phyloP scores from a whole-genome alignment of 2,888 invertebrate species.

The Heliconius ethilla region DNA sequence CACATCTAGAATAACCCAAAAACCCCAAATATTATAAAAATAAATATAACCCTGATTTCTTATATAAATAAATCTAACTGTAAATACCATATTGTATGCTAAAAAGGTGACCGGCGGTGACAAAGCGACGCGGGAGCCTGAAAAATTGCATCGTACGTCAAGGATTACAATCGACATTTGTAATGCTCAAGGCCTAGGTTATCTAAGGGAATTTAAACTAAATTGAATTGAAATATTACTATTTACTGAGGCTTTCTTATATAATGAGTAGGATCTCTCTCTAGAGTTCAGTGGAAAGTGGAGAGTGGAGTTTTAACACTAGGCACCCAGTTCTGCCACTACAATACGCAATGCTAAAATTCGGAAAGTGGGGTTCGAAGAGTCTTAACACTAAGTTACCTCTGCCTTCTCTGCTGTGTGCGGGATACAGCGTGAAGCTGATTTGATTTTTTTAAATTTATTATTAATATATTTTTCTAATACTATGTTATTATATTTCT shows the following conservation, averaged over 20 bases:
- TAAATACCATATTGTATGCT: constrained; percentile 29
- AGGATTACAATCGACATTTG: constrained; percentile 34
- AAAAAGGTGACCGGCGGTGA: constrained; percentile 35
- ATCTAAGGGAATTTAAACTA: background rate
- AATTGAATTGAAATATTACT: constrained; percentile 5
- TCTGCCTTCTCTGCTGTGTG: no score
- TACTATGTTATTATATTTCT: no score
- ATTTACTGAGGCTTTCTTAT: background rate
- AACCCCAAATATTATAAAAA: background rate
- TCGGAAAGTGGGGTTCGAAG: no score
- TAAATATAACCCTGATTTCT: constrained; percentile 2
- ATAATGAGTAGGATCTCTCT: background rate
- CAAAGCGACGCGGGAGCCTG: constrained; percentile 32
- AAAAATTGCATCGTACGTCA: constrained; percentile 35
- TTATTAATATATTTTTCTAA: no score
- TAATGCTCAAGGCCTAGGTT: constrained; percentile 25
- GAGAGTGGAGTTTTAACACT: no score
- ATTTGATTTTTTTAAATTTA: no score
- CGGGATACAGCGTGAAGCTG: no score
- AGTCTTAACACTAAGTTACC: no score
- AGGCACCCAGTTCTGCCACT: no score
- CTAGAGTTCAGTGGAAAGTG: no score
- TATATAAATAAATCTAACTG: constrained; percentile 28
- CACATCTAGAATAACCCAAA: background rate
- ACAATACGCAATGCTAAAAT: no score